These are phyloP conservation scores for Dryobota labecula DNA, from an alignment of 2,888 invertebrate genomes.

Conservation along the genomic window DNA sequence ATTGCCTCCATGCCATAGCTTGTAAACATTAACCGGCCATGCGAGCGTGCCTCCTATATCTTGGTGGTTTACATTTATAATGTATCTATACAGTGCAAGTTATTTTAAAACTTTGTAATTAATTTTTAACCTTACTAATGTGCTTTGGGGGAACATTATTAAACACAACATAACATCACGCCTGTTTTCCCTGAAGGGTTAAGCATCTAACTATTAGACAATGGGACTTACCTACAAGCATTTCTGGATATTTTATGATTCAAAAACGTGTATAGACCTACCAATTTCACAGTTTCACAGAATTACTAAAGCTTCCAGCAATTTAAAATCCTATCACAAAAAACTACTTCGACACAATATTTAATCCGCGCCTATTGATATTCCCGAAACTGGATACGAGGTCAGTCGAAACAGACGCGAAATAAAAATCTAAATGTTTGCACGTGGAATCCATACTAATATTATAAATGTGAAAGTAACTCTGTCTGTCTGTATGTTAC, in stretches of 20 bases:
- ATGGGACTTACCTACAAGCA: neutral
- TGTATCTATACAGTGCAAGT: too few species aligned
- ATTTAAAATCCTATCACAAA: slow-evolving; percentile 5
- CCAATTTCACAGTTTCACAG: neutral
- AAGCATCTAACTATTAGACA: neutral
- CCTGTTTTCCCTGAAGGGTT: too few species aligned
- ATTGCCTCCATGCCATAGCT: slow-evolving; percentile 6
- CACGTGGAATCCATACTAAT: slow-evolving; percentile 51
- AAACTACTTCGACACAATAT: slow-evolving; percentile 1
- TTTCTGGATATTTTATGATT: neutral
- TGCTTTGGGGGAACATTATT: neutral
- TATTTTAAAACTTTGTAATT: neutral
- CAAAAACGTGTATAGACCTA: neutral
- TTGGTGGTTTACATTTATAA: too few species aligned
- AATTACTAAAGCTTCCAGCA: neutral
- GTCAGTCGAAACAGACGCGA: slow-evolving; percentile 27
- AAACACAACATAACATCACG: neutral
- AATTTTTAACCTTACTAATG: neutral
- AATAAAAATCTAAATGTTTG: slow-evolving; percentile 23
- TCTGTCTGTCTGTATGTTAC: too few species aligned
- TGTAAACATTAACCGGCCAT: slow-evolving; percentile 11
- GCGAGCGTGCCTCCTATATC: slow-evolving; percentile 8
- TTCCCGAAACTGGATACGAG: slow-evolving; percentile 11
- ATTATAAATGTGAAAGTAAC: too few species aligned
- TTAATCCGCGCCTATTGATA: slow-evolving; percentile 17